Evolutionary conservation across 2,113 vertebrate genomes (phyloP).

Genomic region (rabbit (Oryctolagus cuniculus)): DNA sequence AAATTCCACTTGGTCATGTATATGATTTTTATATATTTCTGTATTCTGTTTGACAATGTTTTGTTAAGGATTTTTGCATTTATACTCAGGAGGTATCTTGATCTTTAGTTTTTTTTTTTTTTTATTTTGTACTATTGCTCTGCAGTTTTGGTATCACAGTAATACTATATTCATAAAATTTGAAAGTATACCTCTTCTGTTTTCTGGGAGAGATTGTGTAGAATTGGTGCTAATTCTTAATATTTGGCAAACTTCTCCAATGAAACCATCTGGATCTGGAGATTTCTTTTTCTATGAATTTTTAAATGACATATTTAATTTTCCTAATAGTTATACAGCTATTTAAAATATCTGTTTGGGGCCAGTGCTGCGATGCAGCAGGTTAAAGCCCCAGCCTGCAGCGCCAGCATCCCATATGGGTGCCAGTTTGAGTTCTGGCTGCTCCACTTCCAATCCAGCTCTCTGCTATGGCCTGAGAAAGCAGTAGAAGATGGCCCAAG

Average conservation of each 20-base stretch:
- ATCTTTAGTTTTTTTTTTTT: background rate
- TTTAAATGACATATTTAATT: constrained; percentile 53
- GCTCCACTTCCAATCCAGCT: too few relatives aligned
- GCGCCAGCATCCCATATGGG: too few relatives aligned
- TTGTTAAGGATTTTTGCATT: constrained; percentile 39
- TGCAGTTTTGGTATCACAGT: background rate
- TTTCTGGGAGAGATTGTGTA: too few relatives aligned
- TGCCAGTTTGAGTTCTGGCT: too few relatives aligned
- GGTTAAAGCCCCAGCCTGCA: too few relatives aligned
- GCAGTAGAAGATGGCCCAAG: too few relatives aligned
- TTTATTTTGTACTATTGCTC: background rate
- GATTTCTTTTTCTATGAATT: background rate
- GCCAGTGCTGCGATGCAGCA: too few relatives aligned
- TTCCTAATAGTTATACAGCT: background rate
- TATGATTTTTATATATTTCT: constrained; percentile 40
- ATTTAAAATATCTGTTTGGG: too few relatives aligned
- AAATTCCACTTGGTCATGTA: background rate
- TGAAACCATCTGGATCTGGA: background rate
- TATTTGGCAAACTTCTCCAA: background rate
- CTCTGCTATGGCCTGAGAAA: too few relatives aligned
- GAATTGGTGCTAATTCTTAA: background rate
- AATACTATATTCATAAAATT: background rate
- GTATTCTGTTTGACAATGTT: background rate
- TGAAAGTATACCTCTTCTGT: background rate
- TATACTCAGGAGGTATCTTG: background rate